Percentiles rank a stretch among this genome's conserved stretches.
Conservation (phyloP, 2,888 invertebrate genomes). For the Aphrophora alni region DNA sequence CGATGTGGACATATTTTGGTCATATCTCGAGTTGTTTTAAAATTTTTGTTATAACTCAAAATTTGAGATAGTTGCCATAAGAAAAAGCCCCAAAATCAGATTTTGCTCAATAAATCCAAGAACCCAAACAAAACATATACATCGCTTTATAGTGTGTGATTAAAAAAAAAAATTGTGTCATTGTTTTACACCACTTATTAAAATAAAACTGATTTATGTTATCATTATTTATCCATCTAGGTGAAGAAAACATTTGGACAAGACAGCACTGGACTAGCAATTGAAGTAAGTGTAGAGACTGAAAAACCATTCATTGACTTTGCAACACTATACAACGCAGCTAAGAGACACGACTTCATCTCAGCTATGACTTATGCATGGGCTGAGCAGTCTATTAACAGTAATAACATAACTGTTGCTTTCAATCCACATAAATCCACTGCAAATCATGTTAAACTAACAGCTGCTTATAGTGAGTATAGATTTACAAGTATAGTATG, state of each 20-base stretch:
- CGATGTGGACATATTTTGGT: too few species aligned
- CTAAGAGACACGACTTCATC: conserved; percentile 50
- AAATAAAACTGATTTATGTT: too few species aligned
- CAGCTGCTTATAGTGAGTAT: conserved; percentile 55
- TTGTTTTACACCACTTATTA: too few species aligned
- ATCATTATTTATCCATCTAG: conserved; percentile 17
- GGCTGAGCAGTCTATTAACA: conserved; percentile 58
- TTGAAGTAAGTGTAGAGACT: conserved; percentile 63
- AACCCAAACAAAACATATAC: too few species aligned
- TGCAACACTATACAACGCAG: conserved; percentile 54
- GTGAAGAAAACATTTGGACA: conserved; percentile 44
- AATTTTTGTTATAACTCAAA: too few species aligned
- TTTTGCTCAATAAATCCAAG: too few species aligned
- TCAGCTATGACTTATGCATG: conserved; percentile 53
- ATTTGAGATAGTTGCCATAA: too few species aligned
- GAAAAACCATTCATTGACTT: conserved; percentile 60
- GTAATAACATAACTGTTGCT: conserved; percentile 61
- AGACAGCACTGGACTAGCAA: conserved; percentile 60
- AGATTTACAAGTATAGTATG: neutral
- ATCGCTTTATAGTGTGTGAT: too few species aligned
- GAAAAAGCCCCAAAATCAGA: too few species aligned
- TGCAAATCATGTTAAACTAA: conserved; percentile 59
- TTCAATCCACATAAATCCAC: conserved; percentile 61
- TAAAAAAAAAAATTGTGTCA: too few species aligned
- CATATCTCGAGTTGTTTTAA: too few species aligned